phyloP scores from a whole-genome alignment of 2,888 invertebrate species.

The Embidobia sp. region DNA sequence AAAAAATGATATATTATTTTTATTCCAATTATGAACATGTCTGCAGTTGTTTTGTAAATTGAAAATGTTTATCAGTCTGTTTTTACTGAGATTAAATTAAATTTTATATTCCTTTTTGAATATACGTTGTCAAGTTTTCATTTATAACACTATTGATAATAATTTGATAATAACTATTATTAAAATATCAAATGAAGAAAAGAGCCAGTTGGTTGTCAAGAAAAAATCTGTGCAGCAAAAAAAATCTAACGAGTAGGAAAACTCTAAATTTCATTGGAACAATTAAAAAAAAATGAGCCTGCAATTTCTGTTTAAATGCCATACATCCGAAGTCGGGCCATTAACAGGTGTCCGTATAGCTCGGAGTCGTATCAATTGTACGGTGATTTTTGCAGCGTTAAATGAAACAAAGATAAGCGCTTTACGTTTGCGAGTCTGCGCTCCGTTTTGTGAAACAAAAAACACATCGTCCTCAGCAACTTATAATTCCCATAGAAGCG shows the following conservation, averaged over 20 bases:
- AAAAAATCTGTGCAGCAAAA: background rate
- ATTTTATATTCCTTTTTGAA: too few relatives aligned
- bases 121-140: too few relatives aligned
- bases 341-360: slow-evolving; percentile 44
- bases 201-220: too few relatives aligned
- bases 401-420: slow-evolving; percentile 8
- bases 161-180: too few relatives aligned
- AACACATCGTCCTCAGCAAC: background rate
- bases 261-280: background rate
- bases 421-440: background rate
- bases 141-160: too few relatives aligned
- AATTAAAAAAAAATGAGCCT: slow-evolving; percentile 15
- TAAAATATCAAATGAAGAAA: too few relatives aligned
- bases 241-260: too few relatives aligned
- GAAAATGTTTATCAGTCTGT: too few relatives aligned
- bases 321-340: slow-evolving; percentile 8
- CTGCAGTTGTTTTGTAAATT: too few relatives aligned
- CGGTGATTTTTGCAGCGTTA: slow-evolving; percentile 19
- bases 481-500: background rate
- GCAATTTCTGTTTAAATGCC: slow-evolving; percentile 39
- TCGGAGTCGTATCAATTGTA: slow-evolving; percentile 20
- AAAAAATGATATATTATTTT: too few relatives aligned
- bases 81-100: too few relatives aligned
- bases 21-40: too few relatives aligned
- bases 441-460: slow-evolving; percentile 5